Evolutionary conservation across 2,797 vertebrate species (phyloP).

Genomic region (Tympanoctomys barrerae): DNA sequence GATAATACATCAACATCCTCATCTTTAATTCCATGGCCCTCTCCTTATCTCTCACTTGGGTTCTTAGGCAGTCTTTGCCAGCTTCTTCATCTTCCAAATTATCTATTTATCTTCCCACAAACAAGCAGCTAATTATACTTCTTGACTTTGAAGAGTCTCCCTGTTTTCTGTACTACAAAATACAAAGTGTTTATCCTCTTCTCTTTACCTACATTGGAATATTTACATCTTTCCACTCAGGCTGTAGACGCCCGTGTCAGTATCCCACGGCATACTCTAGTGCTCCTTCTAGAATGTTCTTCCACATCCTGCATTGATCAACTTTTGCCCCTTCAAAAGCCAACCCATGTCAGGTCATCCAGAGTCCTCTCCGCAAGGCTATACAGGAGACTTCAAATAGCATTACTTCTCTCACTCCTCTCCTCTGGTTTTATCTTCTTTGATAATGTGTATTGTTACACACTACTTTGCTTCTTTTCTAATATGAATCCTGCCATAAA

Average conservation of each 20-base stretch:
- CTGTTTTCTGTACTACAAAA: background rate
- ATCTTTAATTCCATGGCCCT: background rate
- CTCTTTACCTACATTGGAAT: background rate
- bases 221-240: background rate
- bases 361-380: background rate
- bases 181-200: background rate
- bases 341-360: background rate
- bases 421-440: background rate
- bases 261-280: accelerated
- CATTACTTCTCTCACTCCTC: background rate
- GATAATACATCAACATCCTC: background rate
- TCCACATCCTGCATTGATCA: background rate
- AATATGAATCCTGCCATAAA: background rate
- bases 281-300: background rate
- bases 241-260: no score
- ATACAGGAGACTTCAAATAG: background rate
- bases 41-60: background rate
- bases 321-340: background rate
- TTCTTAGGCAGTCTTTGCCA: background rate
- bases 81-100: background rate
- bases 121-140: background rate
- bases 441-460: background rate
- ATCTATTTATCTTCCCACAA: background rate
- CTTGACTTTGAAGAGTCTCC: background rate
- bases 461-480: background rate